phyloP scores from a whole-genome alignment of 2,797 vertebrate species.

The Xerus rutilus region DNA sequence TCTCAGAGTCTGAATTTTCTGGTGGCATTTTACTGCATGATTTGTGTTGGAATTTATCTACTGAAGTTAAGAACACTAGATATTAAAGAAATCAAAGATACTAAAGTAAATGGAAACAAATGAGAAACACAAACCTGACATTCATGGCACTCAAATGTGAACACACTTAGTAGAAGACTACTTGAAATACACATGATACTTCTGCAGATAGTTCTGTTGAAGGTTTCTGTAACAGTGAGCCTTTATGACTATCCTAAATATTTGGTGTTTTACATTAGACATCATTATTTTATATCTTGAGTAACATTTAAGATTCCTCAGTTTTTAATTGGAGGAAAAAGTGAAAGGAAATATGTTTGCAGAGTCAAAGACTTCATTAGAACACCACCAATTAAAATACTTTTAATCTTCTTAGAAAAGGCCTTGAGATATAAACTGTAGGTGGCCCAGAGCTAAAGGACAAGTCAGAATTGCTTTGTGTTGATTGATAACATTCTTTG shows the following conservation, averaged over 20 bases:
- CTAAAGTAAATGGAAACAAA: slow-evolving; percentile 10
- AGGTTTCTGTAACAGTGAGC: slow-evolving; percentile 1
- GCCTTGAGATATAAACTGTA: not conserved
- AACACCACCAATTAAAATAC: not conserved
- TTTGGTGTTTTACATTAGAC: not conserved
- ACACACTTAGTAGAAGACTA: slow-evolving; percentile 23
- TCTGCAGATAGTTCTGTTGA: slow-evolving; percentile 25
- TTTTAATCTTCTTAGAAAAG: not conserved
- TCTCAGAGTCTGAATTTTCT: slow-evolving; percentile 15
- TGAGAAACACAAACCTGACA: slow-evolving; percentile 33
- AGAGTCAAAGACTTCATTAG: not conserved
- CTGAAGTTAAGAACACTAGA: slow-evolving; percentile 22
- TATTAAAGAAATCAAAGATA: slow-evolving; percentile 24
- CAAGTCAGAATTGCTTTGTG: not conserved
- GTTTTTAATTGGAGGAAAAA: not conserved
- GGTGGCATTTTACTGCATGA: not conserved
- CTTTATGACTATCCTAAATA: not conserved
- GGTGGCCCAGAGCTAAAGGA: not conserved
- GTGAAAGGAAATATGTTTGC: not conserved
- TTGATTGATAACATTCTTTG: not conserved
- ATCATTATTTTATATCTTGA: slow-evolving; percentile 10
- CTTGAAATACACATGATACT: not conserved
- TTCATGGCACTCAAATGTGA: not conserved
- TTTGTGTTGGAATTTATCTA: slow-evolving; percentile 38
- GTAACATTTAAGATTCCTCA: not conserved